Percentiles rank a stretch among this genome's conserved stretches.
Conservation (phyloP, 2,888 invertebrate genomes). For the Flexamia atlantica region DNA sequence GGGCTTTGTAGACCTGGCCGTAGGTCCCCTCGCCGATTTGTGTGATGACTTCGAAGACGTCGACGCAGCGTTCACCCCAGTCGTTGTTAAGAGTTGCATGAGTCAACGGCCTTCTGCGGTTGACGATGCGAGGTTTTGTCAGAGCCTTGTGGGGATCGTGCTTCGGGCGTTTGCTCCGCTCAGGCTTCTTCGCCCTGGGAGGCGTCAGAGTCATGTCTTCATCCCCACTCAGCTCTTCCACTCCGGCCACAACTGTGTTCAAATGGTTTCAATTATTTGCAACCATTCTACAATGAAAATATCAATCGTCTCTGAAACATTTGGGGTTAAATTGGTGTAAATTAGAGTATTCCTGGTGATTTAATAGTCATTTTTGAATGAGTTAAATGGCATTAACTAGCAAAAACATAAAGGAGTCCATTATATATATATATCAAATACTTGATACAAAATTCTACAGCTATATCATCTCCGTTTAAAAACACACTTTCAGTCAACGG, state of each 20-base stretch:
- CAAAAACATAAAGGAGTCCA: too few relatives aligned
- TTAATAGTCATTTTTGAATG: too few relatives aligned
- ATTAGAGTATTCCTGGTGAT: too few relatives aligned
- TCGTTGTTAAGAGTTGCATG: slow-evolving; percentile 75
- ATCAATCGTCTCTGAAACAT: slow-evolving; percentile 28
- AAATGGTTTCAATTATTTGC: slow-evolving; percentile 32
- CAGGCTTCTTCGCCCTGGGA: slow-evolving; percentile 73
- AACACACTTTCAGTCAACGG: too few relatives aligned
- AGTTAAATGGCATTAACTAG: too few relatives aligned
- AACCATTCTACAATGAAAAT: slow-evolving; percentile 29
- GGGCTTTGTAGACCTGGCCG: slow-evolving; percentile 98
- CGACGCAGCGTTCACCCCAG: slow-evolving; percentile 98
- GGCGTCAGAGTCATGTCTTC: slow-evolving; percentile 84
- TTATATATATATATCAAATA: too few relatives aligned
- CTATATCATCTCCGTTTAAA: too few relatives aligned
- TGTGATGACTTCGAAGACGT: slow-evolving; percentile 96
- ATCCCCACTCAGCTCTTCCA: slow-evolving; percentile 89
- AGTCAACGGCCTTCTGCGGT: slow-evolving; percentile 75
- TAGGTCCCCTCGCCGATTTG: slow-evolving; percentile 99
- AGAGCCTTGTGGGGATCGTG: slow-evolving; percentile 72
- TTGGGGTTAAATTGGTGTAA: neutral
- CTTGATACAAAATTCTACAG: too few relatives aligned
- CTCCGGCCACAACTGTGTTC: slow-evolving; percentile 78
- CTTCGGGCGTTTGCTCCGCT: slow-evolving; percentile 36
- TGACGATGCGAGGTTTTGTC: slow-evolving; percentile 89